These are phyloP conservation scores for Rhynchophorus ferrugineus DNA, from an alignment of 1,140 invertebrate genomes.

Conservation along the genomic window DNA sequence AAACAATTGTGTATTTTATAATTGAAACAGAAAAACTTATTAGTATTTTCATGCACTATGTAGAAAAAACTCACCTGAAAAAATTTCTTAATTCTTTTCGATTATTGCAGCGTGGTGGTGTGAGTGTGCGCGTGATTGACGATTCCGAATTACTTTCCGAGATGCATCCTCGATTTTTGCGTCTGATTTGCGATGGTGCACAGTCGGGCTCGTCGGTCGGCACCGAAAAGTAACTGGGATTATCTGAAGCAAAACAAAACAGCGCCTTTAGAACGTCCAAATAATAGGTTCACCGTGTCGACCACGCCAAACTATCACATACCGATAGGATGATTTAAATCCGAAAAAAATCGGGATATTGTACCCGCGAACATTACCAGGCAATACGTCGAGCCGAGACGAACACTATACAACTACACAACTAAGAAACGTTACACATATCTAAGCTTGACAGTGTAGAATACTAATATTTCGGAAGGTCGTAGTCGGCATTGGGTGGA, in stretches of 20 bases:
- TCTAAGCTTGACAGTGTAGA: neutral
- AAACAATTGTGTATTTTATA: too few species aligned
- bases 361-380: neutral
- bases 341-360: neutral
- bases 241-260: conserved; percentile 48
- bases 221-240: conserved; percentile 54
- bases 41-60: too few species aligned
- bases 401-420: neutral
- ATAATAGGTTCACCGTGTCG: too few species aligned
- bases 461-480: conserved; percentile 4
- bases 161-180: conserved; percentile 13
- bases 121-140: conserved; percentile 27
- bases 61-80: conserved; percentile 15
- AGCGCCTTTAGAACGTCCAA: too few species aligned
- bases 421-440: conserved; percentile 1
- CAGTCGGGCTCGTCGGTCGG: conserved; percentile 28
- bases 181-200: conserved; percentile 1
- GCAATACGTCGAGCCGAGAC: neutral
- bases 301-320: too few species aligned
- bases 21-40: too few species aligned
- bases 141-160: conserved; percentile 26
- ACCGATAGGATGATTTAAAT: neutral
- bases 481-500: neutral
- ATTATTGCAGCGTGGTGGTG: conserved; percentile 23
- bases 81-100: conserved; percentile 15